These are phyloP conservation scores for Alcis repandata DNA, from an alignment of 2,888 invertebrate genomes.

Conservation along the genomic window DNA sequence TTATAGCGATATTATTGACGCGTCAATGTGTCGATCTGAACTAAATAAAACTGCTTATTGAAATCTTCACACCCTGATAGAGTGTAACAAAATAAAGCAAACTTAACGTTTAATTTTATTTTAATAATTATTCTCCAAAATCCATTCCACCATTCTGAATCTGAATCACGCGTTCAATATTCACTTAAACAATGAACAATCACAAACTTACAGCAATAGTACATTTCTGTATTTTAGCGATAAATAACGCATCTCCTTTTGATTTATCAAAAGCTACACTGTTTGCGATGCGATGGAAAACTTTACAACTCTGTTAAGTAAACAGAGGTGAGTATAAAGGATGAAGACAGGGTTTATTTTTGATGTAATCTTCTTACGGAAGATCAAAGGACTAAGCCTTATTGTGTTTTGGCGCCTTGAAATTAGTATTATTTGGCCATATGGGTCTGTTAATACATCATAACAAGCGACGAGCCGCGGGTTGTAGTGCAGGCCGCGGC, in stretches of 20 bases:
- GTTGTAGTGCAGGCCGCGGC: too few species aligned
- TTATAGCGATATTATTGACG: too few species aligned
- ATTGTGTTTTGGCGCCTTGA: slow-evolving; percentile 9
- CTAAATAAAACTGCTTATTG: too few species aligned
- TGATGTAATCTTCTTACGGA: slow-evolving; percentile 15
- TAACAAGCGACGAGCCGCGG: background rate
- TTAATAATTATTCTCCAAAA: too few species aligned
- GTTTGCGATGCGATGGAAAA: slow-evolving; percentile 24
- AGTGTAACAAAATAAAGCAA: too few species aligned
- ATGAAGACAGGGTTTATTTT: slow-evolving; percentile 25
- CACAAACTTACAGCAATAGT: background rate
- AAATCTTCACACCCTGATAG: too few species aligned
- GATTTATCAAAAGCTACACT: background rate
- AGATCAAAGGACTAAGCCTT: slow-evolving; percentile 22
- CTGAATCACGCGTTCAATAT: too few species aligned
- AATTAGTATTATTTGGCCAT: slow-evolving; percentile 9
- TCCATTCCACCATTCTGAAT: too few species aligned
- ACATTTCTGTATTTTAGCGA: background rate
- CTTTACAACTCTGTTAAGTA: slow-evolving; percentile 25
- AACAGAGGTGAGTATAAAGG: slow-evolving; percentile 29
- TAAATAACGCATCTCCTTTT: background rate
- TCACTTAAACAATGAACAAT: background rate
- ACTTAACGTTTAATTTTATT: too few species aligned
- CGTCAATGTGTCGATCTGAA: too few species aligned
- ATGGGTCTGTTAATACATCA: background rate